These are phyloP conservation scores for Uloborus plumipes DNA, from an alignment of 2,888 invertebrate species.

Conservation along the genomic window DNA sequence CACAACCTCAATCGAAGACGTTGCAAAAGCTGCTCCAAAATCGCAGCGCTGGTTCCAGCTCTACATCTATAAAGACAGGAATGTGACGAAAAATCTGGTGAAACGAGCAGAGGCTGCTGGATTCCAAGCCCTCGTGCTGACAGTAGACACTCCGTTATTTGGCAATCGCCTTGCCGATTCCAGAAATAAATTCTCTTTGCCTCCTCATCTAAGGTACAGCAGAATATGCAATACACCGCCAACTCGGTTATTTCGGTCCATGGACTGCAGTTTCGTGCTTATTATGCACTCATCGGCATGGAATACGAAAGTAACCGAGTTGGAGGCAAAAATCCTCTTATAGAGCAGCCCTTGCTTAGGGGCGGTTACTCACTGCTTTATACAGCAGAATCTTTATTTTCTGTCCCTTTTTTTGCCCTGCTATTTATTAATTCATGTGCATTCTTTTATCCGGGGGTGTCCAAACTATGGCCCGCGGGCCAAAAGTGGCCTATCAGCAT, in stretches of 20 bases:
- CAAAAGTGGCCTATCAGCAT: too few relatives aligned
- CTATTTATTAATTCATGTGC: too few relatives aligned
- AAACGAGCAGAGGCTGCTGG: slow-evolving; percentile 84
- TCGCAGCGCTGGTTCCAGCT: slow-evolving; percentile 91
- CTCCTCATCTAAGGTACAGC: slow-evolving; percentile 80
- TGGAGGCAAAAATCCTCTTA: too few relatives aligned
- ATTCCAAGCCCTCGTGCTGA: slow-evolving; percentile 88
- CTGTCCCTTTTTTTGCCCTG: too few relatives aligned
- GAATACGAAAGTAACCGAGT: too few relatives aligned
- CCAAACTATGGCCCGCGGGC: too few relatives aligned
- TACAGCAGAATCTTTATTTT: slow-evolving; percentile 69
- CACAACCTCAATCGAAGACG: slow-evolving; percentile 89
- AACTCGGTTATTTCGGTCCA: too few relatives aligned
- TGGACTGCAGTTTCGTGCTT: too few relatives aligned
- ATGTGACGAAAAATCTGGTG: slow-evolving; percentile 76
- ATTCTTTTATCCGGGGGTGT: not conserved
- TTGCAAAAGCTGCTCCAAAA: slow-evolving; percentile 82
- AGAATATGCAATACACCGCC: too few relatives aligned
- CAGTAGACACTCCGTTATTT: slow-evolving; percentile 90
- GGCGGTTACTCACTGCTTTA: too few relatives aligned
- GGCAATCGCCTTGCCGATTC: slow-evolving; percentile 86
- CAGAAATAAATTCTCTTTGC: slow-evolving; percentile 86
- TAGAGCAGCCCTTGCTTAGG: too few relatives aligned
- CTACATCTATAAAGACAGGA: slow-evolving; percentile 89
- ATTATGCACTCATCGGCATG: too few relatives aligned